Evolutionary conservation across 2,113 vertebrate species (phyloP), one percentile per base, ranked within the genome.

Genomic region (Meleagris gallopavo): DNA sequence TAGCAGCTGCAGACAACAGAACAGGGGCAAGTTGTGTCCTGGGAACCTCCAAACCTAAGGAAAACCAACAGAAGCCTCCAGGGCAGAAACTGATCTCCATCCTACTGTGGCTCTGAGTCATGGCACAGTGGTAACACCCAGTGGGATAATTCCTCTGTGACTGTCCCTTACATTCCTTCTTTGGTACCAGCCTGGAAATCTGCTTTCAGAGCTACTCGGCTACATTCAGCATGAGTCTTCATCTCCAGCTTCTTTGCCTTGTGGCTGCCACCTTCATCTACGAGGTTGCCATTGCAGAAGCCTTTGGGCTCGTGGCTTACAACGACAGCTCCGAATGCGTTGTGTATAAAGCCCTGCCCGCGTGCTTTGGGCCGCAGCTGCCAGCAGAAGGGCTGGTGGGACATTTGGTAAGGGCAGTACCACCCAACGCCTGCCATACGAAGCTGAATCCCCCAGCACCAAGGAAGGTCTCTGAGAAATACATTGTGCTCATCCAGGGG

Each of bases 401-500:
- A 13, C 79, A 98, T 83, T 88, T 99, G 62, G 77, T 97, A 5
- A 95, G 97, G 75, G 97, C 97, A 62, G 93, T 13, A 55, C 98
- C 98, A 2, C 88, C 97, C 7, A 98, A 98, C 12, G 98, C 97
- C 12, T 99, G 98, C 71, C 50, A 66, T 4, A 69, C 98, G 7
- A 97, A 98, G 19, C 95, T 97, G 32, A 97, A 97, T 3, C 98
- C 98, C 4, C 80, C 58, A 22, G 83, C 69, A 11, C 96, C 83
- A 38, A 88, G 94, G 48, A 98, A 98, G 36, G 71, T 67, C 58
- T 97, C 97, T 0, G 18, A 84, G 22, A 97, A 90, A 2, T 97
- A 97, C 77, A 96, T 98, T 2, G 98, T 93, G 12, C 98, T 99
- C 50, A 98, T 98, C 54, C 97, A 95, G 25, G 97, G 97, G 52